Evolutionary conservation across 2,113 vertebrate genomes (phyloP).

Genomic region (Saccopteryx bilineata): DNA sequence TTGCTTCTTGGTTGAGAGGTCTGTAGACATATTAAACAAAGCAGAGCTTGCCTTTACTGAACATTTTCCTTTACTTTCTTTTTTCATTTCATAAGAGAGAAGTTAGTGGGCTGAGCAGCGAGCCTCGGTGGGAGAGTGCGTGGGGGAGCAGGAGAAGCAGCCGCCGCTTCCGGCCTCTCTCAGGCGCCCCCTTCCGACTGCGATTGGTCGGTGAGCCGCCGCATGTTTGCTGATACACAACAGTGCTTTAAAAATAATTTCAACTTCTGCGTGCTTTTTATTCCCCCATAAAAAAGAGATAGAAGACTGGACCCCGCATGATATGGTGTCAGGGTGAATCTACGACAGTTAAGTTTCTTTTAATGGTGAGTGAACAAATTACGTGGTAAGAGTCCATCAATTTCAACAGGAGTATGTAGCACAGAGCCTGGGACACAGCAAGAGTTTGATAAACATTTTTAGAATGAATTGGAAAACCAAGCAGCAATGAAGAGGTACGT

Average conservation of each 20-base stretch:
- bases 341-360: not conserved
- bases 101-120: conserved; percentile 54
- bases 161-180: conserved; percentile 42
- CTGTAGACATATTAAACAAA: conserved; percentile 88
- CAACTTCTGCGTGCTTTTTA: conserved; percentile 61
- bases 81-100: conserved; percentile 22
- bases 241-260: conserved; percentile 77
- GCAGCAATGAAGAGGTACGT: not conserved
- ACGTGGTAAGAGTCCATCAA: not conserved
- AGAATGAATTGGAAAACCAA: not conserved
- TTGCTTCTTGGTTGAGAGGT: conserved; percentile 93
- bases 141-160: conserved; percentile 68
- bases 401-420: not conserved
- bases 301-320: not conserved
- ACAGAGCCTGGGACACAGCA: not conserved
- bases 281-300: conserved; percentile 57
- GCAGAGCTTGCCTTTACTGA: not conserved
- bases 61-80: conserved; percentile 31
- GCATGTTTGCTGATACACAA: conserved; percentile 78
- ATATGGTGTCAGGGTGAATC: not conserved
- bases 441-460: not conserved
- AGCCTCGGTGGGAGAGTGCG: conserved; percentile 50
- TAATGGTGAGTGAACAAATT: not conserved
- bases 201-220: conserved; percentile 60
- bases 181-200: conserved; percentile 75